phyloP scores from a whole-genome alignment of 2,888 invertebrate species.

The Mimas tiliae region DNA sequence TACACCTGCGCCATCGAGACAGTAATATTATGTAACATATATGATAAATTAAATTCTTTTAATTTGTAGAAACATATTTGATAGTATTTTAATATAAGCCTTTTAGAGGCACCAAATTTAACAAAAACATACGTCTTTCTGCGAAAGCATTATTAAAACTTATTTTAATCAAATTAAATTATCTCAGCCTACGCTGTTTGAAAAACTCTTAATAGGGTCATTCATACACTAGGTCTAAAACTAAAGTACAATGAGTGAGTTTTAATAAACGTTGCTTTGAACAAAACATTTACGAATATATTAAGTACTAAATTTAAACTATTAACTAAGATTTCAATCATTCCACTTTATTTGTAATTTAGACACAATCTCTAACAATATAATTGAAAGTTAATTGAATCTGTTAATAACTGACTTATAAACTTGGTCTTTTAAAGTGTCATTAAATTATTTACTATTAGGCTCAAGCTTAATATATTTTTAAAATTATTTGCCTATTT shows the following conservation, averaged over 20 bases:
- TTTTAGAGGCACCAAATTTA: too few relatives aligned
- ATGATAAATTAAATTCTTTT: too few relatives aligned
- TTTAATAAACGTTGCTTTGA: slow-evolving; percentile 1
- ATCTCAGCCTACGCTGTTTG: background rate
- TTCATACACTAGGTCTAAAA: background rate
- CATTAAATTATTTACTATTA: too few relatives aligned
- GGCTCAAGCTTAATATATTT: too few relatives aligned
- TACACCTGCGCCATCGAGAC: too few relatives aligned
- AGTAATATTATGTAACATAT: too few relatives aligned
- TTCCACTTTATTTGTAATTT: slow-evolving; percentile 12
- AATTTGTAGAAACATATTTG: too few relatives aligned
- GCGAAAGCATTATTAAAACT: background rate
- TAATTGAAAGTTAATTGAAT: background rate
- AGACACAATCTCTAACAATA: background rate
- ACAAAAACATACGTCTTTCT: too few relatives aligned
- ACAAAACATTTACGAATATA: slow-evolving; percentile 33
- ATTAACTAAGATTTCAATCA: slow-evolving; percentile 42
- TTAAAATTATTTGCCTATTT: too few relatives aligned
- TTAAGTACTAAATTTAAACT: slow-evolving; percentile 38
- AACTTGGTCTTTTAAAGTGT: too few relatives aligned
- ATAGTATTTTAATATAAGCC: too few relatives aligned
- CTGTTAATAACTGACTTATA: too few relatives aligned
- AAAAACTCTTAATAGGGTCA: background rate
- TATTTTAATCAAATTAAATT: background rate
- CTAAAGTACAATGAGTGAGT: background rate